These are phyloP conservation scores for Imbricaverruca yamaguchii DNA, from an alignment of 2,888 invertebrate genomes.

Conservation along the genomic window DNA sequence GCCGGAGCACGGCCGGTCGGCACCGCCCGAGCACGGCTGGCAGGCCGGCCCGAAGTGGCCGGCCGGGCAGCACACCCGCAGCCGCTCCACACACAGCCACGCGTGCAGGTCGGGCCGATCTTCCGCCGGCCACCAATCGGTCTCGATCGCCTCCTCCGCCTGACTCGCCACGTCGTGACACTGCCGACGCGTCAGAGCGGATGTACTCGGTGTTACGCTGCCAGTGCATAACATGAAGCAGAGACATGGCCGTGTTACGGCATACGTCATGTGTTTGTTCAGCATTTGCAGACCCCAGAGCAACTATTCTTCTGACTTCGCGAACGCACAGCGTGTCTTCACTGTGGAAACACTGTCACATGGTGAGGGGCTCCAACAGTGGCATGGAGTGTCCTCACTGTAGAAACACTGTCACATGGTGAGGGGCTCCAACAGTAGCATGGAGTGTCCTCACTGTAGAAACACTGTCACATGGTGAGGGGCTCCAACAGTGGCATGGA, in stretches of 20 bases:
- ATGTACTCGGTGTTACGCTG: no score
- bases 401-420: no score
- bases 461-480: no score
- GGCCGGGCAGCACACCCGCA: slow-evolving; percentile 74
- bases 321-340: not conserved
- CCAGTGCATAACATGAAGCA: no score
- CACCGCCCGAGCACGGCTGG: slow-evolving; percentile 65
- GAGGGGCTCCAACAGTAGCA: no score
- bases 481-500: no score
- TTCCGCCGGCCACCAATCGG: slow-evolving; percentile 34
- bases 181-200: not conserved
- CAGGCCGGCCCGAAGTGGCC: slow-evolving; percentile 78
- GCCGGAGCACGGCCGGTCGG: slow-evolving; percentile 64
- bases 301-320: not conserved
- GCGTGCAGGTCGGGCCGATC: slow-evolving; percentile 55
- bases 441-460: no score
- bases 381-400: no score
- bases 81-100: slow-evolving; percentile 70
- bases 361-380: no score
- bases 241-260: not conserved
- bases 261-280: not conserved
- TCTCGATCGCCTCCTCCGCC: slow-evolving; percentile 16
- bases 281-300: no score
- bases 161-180: slow-evolving; percentile 13
- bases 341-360: no score